Percentiles rank a stretch among this genome's conserved stretches.
Conservation (phyloP, 2,888 invertebrate genomes). For the Axea sp. region DNA sequence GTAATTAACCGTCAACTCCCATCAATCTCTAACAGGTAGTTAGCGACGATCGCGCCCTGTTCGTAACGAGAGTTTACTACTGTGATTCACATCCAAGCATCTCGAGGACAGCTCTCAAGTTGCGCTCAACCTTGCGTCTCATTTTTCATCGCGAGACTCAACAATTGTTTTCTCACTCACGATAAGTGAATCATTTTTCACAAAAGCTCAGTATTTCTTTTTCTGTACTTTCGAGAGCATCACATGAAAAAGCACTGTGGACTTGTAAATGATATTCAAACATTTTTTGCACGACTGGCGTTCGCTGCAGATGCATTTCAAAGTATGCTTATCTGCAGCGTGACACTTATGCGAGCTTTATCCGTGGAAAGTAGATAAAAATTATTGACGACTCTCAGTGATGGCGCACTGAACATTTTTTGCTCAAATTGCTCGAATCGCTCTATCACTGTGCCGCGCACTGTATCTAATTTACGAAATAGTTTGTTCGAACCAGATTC, state of each 20-base stretch:
- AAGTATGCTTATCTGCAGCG: too few species aligned
- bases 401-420: too few species aligned
- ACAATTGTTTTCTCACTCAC: conserved; percentile 39
- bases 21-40: conserved; percentile 63
- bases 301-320: neutral
- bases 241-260: conserved; percentile 11
- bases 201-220: conserved; percentile 9
- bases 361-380: too few species aligned
- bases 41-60: conserved; percentile 55
- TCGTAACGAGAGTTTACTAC: conserved; percentile 56
- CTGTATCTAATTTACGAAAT: too few species aligned
- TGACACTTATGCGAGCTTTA: too few species aligned
- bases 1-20: conserved; percentile 62
- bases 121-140: conserved; percentile 5
- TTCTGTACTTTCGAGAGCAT: conserved; percentile 5
- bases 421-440: too few species aligned
- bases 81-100: conserved; percentile 41
- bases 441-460: too few species aligned
- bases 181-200: conserved; percentile 37
- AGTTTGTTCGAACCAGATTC: too few species aligned
- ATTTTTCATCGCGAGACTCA: conserved; percentile 15
- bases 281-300: conserved; percentile 8
- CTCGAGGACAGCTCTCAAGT: conserved; percentile 35
- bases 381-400: too few species aligned
- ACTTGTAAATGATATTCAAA: conserved; percentile 27